Evolutionary conservation across 2,113 vertebrate genomes (phyloP), one percentile per base, ranked within the genome.

Genomic region (Passer montanus): DNA sequence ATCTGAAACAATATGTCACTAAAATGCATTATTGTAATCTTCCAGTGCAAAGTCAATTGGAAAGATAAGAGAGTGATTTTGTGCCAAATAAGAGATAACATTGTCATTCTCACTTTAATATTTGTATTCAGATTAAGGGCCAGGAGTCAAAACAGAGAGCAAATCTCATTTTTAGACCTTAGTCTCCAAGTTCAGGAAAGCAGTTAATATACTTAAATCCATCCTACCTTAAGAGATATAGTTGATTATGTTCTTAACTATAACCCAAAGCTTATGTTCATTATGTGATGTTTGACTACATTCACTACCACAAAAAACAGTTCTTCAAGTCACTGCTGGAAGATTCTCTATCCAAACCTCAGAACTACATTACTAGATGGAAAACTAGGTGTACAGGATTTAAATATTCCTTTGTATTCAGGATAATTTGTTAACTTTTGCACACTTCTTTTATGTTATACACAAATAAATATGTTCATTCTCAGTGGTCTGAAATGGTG

Each of bases 81-180:
- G 63, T 66, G 67, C 72, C 84, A 93, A 95, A 80, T 91, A 96
- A 89, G 75, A 84, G 90, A 86, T 74, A 84, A 83, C 30, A 85
- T 2, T 79, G 43, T 56, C 55, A 84, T 53, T 78, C 15, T 44
- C 70, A 92, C 60, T 96, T 96, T 81, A 80, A 93, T 85, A 86
- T 96, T 95, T 84, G 24, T 80, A 93, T 92, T 84, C 43, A 92
- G 95, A 95, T 97, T 84, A 92, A 92, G 91, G 82, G 73, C 69
- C 27, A 93, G 53, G 91, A 77, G 26, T 68, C 39, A 96, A 92
- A 91, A 88, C 4, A 66, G 81, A 87, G 50, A 92, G 44, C n/a
- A 92, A 66, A 82, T 41, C 76, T 90, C 31, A 12, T 41, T 72
- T 90, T 74, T 41, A 91, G 43, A 88, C n/a, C 62, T 7, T 27